Base-by-base conservation (phyloP, 2,113 vertebrate species). In the Gallinago jamesoni region DNA sequence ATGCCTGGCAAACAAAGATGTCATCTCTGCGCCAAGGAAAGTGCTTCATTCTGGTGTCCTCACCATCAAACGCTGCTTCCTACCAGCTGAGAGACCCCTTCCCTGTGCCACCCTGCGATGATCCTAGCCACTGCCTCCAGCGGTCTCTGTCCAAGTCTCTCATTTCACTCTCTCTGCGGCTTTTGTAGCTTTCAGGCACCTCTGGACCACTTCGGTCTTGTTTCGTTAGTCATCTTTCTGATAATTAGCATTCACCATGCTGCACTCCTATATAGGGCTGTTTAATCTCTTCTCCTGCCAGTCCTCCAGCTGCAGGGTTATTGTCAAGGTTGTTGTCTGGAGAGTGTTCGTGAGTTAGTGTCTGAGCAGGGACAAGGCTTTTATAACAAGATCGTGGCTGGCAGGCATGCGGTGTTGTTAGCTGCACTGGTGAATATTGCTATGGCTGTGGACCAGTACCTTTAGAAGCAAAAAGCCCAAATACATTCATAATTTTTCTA, bases 91-190 rank as follows among this genome's bases (percentile, higher is more conserved):
- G 45, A 67, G 60, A 80, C 35, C 13, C 22, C 18, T 37, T 78
- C 48, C 35, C 17, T 0, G 1, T 1, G 1, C n/a, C 0, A 0
- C 39, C 45, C 11, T 39, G 12, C 1, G 0, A 3, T 19, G 45
- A 25, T 70, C 27, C 43, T 2, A 18, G 37, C 4, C 0, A 0
- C 10, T n/a, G n/a, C 41, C 68, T 60, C 30, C 47, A 33, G 60
- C 22, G 0, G 28, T 27, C 12, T 37, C 50, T 63, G 43, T 68
- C 37, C 41, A 7, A 37, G 6, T 15, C 47, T 55, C 68, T 73
- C 41, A 10, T 84, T 31, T 60, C 30, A 1, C 16, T 77, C 66
- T 31, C 53, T 45, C 76, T 48, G 63, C 2, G 6, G 41, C 47
- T 66, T 41, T 43, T 45, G 41, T 1, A n/a, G 35, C 60, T 92